phyloP scores from a whole-genome alignment of 2,113 vertebrate genomes.

The Prionailurus bengalensis region DNA sequence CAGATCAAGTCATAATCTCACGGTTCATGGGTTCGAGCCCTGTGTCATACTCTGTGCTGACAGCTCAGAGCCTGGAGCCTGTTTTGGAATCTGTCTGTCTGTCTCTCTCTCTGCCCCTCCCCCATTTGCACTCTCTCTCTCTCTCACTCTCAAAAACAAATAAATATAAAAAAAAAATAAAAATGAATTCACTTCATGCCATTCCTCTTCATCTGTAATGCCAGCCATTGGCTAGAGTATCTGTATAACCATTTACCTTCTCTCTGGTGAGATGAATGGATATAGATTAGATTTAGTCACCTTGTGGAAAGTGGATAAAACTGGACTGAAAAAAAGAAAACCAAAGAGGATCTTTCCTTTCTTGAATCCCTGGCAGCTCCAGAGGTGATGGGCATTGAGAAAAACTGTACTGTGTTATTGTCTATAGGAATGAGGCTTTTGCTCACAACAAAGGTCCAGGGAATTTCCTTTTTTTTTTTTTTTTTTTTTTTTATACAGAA shows the following conservation, averaged over 20 bases:
- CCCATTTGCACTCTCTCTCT: too few species aligned
- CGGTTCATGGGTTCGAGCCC: too few species aligned
- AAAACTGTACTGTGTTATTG: not conserved
- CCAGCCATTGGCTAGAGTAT: not conserved
- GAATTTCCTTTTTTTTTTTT: conserved; percentile 34
- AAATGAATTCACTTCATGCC: conserved; percentile 18
- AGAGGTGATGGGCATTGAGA: not conserved
- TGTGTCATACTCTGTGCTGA: too few species aligned
- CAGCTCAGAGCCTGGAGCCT: too few species aligned
- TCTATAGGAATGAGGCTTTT: conserved; percentile 63
- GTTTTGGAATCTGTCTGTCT: too few species aligned
- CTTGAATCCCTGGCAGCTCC: conserved; percentile 14
- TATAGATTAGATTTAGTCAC: conserved; percentile 35
- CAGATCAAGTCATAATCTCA: too few species aligned
- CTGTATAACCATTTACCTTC: not conserved
- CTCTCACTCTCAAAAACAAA: too few species aligned
- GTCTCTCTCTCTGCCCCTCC: too few species aligned
- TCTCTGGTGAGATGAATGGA: conserved; percentile 5
- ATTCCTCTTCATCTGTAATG: not conserved
- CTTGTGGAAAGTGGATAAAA: conserved; percentile 6
- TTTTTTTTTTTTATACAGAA: conserved; percentile 36
- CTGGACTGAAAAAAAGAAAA: not conserved
- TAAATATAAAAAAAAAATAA: not conserved
- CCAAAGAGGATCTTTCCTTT: not conserved
- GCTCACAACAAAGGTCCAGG: conserved; percentile 5